Percentiles rank a stretch among this genome's conserved stretches.
Conservation (phyloP, 2,888 invertebrate species). For the Heliconius cydno region DNA sequence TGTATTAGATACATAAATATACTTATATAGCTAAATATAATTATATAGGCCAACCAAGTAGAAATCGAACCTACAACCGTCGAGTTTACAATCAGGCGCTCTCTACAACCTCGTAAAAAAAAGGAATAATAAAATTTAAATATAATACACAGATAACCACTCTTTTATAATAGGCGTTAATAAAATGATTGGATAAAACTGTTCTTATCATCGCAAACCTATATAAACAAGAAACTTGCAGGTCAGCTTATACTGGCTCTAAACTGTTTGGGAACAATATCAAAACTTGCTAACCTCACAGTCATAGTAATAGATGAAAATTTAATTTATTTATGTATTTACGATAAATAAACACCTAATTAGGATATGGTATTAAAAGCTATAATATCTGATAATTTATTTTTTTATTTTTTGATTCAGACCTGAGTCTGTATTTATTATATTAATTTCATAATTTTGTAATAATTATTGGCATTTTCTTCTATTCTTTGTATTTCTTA, state of each 20-base stretch:
- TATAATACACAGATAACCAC: background rate
- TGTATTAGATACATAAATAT: background rate
- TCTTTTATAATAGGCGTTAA: slow-evolving; percentile 4
- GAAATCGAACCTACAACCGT: too few species aligned
- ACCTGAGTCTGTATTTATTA: too few species aligned
- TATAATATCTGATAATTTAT: too few species aligned
- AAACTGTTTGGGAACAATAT: slow-evolving; percentile 9
- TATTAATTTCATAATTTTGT: too few species aligned
- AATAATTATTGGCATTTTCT: too few species aligned
- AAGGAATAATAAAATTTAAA: background rate
- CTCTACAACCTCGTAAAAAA: too few species aligned
- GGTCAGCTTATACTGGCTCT: slow-evolving; percentile 33
- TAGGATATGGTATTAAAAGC: too few species aligned
- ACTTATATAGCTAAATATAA: background rate
- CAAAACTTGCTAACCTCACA: slow-evolving; percentile 6
- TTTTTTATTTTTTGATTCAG: too few species aligned
- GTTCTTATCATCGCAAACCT: slow-evolving; percentile 34
- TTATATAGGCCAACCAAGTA: too few species aligned
- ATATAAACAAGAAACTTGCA: slow-evolving; percentile 36
- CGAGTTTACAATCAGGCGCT: background rate
- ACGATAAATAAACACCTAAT: background rate
- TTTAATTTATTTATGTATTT: slow-evolving; percentile 10
- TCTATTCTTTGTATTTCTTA: too few species aligned
- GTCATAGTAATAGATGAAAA: slow-evolving; percentile 3
- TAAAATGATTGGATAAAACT: slow-evolving; percentile 38